These are phyloP conservation scores for Netelia melanura DNA, from an alignment of 2,888 invertebrate genomes.

Conservation along the genomic window DNA sequence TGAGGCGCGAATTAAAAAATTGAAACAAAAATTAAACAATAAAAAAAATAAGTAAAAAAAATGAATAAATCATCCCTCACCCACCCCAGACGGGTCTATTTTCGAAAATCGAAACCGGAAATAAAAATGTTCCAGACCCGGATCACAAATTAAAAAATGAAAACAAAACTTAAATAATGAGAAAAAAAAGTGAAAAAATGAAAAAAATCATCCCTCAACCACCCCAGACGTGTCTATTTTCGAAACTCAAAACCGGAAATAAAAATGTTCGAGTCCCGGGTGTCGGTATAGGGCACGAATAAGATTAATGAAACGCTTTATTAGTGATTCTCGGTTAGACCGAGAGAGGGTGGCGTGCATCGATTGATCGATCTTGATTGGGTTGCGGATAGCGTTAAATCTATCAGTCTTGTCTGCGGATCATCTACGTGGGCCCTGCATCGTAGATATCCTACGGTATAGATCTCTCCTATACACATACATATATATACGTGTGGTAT, in stretches of 20 bases:
- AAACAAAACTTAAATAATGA: too few species aligned
- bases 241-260: neutral
- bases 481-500: constrained; percentile 39
- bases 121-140: too few species aligned
- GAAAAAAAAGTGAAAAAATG: neutral
- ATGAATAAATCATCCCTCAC: too few species aligned
- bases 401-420: constrained; percentile 63
- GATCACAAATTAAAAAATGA: too few species aligned
- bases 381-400: constrained; percentile 65
- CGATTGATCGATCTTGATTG: constrained; percentile 68
- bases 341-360: constrained; percentile 19
- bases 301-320: constrained; percentile 65
- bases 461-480: neutral
- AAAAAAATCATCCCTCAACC: neutral
- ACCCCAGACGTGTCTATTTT: too few species aligned
- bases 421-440: constrained; percentile 33
- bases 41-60: too few species aligned
- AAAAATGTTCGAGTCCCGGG: neutral
- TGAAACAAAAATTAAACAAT: too few species aligned
- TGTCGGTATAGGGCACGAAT: neutral
- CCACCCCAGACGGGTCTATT: too few species aligned
- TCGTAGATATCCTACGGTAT: constrained; percentile 4
- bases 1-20: too few species aligned
- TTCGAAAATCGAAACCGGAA: too few species aligned
- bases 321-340: constrained; percentile 49